Conservation (phyloP, 1,140 invertebrate genomes). For the Philaenus spumarius region DNA sequence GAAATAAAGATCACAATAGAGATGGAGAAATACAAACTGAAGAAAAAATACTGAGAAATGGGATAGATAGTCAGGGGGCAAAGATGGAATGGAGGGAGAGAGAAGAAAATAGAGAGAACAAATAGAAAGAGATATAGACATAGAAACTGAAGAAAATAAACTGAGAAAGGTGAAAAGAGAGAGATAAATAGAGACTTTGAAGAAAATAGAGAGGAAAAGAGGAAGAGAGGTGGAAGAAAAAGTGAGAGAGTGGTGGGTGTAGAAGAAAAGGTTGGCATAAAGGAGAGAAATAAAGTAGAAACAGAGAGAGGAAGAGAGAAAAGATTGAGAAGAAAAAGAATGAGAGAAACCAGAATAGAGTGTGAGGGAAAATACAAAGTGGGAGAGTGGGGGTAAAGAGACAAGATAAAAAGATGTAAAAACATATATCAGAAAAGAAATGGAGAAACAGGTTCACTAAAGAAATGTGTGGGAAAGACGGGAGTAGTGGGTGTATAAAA, state of each 20-base stretch:
- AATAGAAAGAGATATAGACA: neutral
- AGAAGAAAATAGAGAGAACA: no score
- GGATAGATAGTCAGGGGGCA: no score
- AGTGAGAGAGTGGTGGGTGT: neutral
- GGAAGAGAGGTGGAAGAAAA: neutral
- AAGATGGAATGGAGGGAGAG: no score
- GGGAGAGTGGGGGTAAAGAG: neutral
- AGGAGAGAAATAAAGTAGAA: neutral
- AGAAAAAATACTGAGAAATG: no score
- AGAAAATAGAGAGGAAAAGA: neutral
- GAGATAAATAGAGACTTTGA: neutral
- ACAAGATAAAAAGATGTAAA: neutral
- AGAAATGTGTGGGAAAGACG: neutral
- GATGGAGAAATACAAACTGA: no score
- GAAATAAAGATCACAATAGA: no score
- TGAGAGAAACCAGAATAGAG: neutral
- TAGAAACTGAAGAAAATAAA: neutral
- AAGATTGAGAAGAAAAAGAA: neutral
- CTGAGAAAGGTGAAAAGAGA: neutral
- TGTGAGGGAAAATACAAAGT: neutral
- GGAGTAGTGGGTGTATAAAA: slow-evolving; percentile 2
- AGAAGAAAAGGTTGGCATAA: neutral
- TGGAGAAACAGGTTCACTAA: slow-evolving; percentile 3
- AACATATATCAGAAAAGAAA: neutral
- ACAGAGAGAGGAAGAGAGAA: neutral